Evolutionary conservation across 2,888 invertebrate genomes (phyloP).

Genomic region (Osmoderma eremita): DNA sequence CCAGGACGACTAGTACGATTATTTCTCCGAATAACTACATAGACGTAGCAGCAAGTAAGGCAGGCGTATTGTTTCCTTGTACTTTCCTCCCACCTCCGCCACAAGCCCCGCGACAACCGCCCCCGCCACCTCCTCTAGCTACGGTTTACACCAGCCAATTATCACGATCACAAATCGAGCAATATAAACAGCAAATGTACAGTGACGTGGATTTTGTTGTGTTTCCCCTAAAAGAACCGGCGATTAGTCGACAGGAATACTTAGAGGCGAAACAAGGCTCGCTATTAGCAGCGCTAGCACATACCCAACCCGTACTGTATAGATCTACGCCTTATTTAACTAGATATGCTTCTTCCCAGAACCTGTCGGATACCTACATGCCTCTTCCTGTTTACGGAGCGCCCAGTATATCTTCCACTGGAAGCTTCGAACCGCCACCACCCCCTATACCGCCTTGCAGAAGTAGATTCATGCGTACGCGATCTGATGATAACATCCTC

Average conservation of each 20-base stretch:
- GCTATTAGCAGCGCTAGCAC: constrained; percentile 71
- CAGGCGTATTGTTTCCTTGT: constrained; percentile 64
- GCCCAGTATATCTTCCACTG: constrained; percentile 73
- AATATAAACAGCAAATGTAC: constrained; percentile 88
- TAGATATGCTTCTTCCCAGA: constrained; percentile 83
- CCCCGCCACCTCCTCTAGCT: constrained; percentile 75
- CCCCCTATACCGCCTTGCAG: constrained; percentile 73
- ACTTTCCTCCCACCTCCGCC: constrained; percentile 71
- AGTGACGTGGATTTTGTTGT: constrained; percentile 93
- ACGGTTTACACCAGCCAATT: constrained; percentile 77
- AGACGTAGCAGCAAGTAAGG: constrained; percentile 70
- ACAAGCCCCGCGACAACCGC: constrained; percentile 71
- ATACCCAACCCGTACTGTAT: constrained; percentile 80
- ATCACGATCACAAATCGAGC: constrained; percentile 81
- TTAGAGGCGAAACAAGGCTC: constrained; percentile 88
- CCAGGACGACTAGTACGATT: constrained; percentile 62
- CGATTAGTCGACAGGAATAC: constrained; percentile 90
- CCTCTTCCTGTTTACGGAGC: constrained; percentile 78
- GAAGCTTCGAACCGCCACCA: constrained; percentile 70
- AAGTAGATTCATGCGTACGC: constrained; percentile 73
- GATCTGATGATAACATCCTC: constrained; percentile 85
- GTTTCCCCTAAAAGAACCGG: constrained; percentile 89
- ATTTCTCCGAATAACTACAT: constrained; percentile 72
- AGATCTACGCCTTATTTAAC: constrained; percentile 85
- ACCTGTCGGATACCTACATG: constrained; percentile 79